A percentile compares a stretch with the other conserved stretches of the same genome.
Evolutionary conservation across 2,797 vertebrate genomes (phyloP).

Genomic region (Rostrhamus sociabilis): DNA sequence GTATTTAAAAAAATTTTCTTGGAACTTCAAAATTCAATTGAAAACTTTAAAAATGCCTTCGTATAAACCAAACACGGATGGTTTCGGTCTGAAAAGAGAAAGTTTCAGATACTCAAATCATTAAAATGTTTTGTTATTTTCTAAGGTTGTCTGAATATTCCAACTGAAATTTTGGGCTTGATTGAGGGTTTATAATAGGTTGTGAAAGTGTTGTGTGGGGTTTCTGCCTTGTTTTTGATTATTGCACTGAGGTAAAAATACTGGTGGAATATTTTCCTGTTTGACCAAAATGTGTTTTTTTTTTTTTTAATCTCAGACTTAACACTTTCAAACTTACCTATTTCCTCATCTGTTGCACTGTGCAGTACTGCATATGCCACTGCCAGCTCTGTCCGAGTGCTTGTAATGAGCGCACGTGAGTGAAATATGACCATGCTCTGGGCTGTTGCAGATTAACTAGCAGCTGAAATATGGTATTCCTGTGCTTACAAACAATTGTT

Average conservation of each 20-base stretch:
- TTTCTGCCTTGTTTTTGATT: not conserved
- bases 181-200: not conserved
- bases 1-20: accelerated
- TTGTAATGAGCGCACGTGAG: not conserved
- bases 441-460: not conserved
- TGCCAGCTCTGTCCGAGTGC: not conserved
- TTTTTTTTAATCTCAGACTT: not conserved
- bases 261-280: not conserved
- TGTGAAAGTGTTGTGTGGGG: not conserved
- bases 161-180: not conserved
- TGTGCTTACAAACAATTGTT: not conserved
- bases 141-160: not conserved
- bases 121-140: not conserved
- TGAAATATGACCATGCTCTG: not conserved
- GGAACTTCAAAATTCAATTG: not conserved
- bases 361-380: accelerated
- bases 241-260: not conserved
- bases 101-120: not conserved
- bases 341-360: accelerated
- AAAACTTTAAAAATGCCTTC: not conserved
- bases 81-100: not conserved
- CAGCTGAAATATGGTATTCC: not conserved
- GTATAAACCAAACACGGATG: not conserved
- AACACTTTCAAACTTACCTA: accelerated
- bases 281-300: not conserved